Evolutionary conservation across 2,888 invertebrate species (phyloP).

Genomic region (Cerastis leucographa): DNA sequence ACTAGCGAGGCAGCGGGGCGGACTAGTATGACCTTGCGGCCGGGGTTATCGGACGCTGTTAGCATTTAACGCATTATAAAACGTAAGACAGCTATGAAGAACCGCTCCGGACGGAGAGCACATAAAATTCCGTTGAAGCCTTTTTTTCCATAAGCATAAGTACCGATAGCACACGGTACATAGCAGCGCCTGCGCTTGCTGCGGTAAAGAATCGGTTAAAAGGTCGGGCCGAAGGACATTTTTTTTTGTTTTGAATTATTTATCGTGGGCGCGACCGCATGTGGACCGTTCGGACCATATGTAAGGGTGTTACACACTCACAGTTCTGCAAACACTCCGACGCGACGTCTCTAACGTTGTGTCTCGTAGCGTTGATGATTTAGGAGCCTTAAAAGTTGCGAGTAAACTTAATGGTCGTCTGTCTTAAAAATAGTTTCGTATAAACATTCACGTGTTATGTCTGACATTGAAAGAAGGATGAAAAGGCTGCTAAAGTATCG

Average conservation of each 20-base stretch:
- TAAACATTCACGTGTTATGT: slow-evolving; percentile 50
- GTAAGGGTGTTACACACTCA: slow-evolving; percentile 63
- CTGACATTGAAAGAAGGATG: slow-evolving; percentile 70
- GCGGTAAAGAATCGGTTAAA: slow-evolving; percentile 79
- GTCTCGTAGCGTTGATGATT: slow-evolving; percentile 38
- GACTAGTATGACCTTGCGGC: slow-evolving; percentile 85
- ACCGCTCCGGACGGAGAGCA: slow-evolving; percentile 84
- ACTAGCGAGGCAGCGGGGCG: slow-evolving; percentile 78
- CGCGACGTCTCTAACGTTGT: slow-evolving; percentile 20
- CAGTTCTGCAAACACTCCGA: slow-evolving; percentile 48
- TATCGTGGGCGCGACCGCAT: slow-evolving; percentile 75
- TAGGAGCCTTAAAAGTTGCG: slow-evolving; percentile 35
- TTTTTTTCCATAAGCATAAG: slow-evolving; percentile 82
- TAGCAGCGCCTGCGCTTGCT: slow-evolving; percentile 70
- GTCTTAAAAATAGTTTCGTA: slow-evolving; percentile 37
- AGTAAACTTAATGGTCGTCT: slow-evolving; percentile 25
- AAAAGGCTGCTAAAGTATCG: slow-evolving; percentile 70
- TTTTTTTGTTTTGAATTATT: slow-evolving; percentile 81
- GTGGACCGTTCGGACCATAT: slow-evolving; percentile 74
- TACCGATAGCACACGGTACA: slow-evolving; percentile 87
- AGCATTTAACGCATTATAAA: slow-evolving; percentile 89
- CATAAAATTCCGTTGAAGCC: slow-evolving; percentile 89
- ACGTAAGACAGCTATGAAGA: slow-evolving; percentile 87
- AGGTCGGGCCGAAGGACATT: slow-evolving; percentile 87
- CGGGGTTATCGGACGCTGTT: slow-evolving; percentile 89